phyloP scores from a whole-genome alignment of 2,888 invertebrate species.

The Temnothorax unifasciatus region DNA sequence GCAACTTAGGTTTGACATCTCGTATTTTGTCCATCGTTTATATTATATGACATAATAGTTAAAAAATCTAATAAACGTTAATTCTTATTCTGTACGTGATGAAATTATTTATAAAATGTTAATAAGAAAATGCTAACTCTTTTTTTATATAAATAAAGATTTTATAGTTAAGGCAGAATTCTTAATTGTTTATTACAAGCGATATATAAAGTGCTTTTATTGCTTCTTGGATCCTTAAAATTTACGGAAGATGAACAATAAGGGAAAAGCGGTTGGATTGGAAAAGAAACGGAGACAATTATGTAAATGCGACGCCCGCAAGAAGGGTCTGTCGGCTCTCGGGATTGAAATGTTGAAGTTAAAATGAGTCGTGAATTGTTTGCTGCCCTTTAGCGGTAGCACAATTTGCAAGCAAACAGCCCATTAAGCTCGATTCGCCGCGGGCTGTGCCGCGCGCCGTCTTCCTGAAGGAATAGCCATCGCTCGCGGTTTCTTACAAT shows the following conservation, averaged over 20 bases:
- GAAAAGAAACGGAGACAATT: slow-evolving; percentile 74
- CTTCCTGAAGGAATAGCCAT: slow-evolving; percentile 32
- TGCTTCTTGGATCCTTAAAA: not conserved
- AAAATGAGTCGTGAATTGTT: slow-evolving; percentile 83
- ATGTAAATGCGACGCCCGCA: slow-evolving; percentile 76
- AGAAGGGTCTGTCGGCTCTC: slow-evolving; percentile 70
- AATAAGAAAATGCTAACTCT: slow-evolving; percentile 7
- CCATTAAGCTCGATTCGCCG: slow-evolving; percentile 76
- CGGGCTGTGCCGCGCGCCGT: slow-evolving; percentile 27
- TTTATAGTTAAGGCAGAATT: not conserved
- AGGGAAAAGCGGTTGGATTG: slow-evolving; percentile 39
- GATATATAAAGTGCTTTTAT: not conserved
- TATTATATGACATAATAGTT: not conserved
- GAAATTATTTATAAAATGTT: not conserved
- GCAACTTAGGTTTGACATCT: not conserved
- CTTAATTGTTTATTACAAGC: not conserved
- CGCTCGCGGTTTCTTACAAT: not conserved
- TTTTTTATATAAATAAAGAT: not conserved
- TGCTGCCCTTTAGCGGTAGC: slow-evolving; percentile 82
- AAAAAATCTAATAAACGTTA: not conserved
- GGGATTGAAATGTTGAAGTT: slow-evolving; percentile 80
- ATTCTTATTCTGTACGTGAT: not conserved
- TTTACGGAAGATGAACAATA: slow-evolving; percentile 5
- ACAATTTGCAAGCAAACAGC: slow-evolving; percentile 84
- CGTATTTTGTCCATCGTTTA: not conserved